A percentile compares a stretch with the other conserved stretches of the same genome.
Evolutionary conservation across 53 echinoderm and acorn worm genomes (phyloP).

Genomic region (Antedon mediterranea): DNA sequence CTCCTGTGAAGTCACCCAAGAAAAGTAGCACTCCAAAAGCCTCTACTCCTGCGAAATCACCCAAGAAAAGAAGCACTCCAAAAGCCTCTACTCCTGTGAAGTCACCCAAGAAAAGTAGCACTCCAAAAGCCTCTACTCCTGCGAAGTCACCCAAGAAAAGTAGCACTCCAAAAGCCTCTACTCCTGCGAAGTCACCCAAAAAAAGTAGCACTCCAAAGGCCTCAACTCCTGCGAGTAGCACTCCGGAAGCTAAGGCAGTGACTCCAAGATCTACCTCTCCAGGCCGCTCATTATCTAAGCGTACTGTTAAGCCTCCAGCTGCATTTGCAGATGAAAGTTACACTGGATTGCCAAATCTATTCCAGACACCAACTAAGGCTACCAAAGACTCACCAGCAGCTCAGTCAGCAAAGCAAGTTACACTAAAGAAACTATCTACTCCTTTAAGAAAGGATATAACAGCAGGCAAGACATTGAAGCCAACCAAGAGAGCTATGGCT

Average conservation of each 20-base stretch:
- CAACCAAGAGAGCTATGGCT: neutral
- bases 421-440: constrained; percentile 30
- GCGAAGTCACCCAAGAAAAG: neutral
- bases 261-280: constrained; percentile 12
- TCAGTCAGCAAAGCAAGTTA: constrained; percentile 15
- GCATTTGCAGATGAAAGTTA: constrained; percentile 55
- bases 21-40: constrained; percentile 2
- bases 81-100: constrained; percentile 9
- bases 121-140: constrained; percentile 13
- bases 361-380: constrained; percentile 60
- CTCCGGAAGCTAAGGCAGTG: neutral
- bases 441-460: constrained; percentile 36
- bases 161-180: neutral
- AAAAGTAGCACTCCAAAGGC: too few species aligned
- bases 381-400: constrained; percentile 18
- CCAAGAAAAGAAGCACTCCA: neutral
- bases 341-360: constrained; percentile 74
- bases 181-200: too few species aligned
- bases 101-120: neutral
- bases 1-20: neutral
- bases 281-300: constrained; percentile 16
- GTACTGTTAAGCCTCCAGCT: constrained; percentile 24
- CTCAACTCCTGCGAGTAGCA: too few species aligned
- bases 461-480: neutral
- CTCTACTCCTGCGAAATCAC: too few species aligned